Percentiles rank a stretch among this genome's conserved stretches.
These are phyloP conservation scores for Hippoglossus stenolepis DNA, from an alignment of 2,113 vertebrate genomes.

Conservation along the genomic window DNA sequence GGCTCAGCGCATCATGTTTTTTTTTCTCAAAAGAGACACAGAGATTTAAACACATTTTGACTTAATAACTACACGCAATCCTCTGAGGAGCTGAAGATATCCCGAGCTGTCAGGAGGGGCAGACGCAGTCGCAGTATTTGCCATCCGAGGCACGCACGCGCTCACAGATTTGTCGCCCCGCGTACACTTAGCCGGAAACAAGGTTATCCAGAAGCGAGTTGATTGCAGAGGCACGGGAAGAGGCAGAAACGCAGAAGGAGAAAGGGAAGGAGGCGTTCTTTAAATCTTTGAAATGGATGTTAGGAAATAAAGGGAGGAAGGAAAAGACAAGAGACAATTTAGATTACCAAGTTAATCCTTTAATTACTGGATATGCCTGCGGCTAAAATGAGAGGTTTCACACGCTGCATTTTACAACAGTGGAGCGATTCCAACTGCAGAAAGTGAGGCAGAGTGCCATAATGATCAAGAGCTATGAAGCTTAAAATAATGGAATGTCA, in stretches of 20 bases:
- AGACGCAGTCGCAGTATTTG: conserved; percentile 49
- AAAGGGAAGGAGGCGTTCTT: conserved; percentile 43
- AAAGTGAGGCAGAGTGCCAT: conserved; percentile 52
- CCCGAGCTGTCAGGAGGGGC: conserved; percentile 52
- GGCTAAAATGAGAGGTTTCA: conserved; percentile 72
- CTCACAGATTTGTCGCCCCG: conserved; percentile 68
- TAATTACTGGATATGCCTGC: conserved; percentile 79
- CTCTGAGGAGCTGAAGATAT: conserved; percentile 58
- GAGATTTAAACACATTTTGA: conserved; percentile 69
- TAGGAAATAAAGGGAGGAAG: conserved; percentile 61
- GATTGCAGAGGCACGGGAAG: conserved; percentile 62
- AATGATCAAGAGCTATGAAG: conserved; percentile 54
- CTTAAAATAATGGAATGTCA: conserved; percentile 49
- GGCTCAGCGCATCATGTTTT: conserved; percentile 25
- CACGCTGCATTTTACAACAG: conserved; percentile 62
- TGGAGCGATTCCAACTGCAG: conserved; percentile 51
- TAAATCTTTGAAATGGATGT: conserved; percentile 72
- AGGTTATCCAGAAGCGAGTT: conserved; percentile 74
- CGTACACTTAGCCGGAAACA: conserved; percentile 64
- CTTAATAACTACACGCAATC: conserved; percentile 64
- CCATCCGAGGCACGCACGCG: conserved; percentile 58
- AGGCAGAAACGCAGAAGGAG: conserved; percentile 25
- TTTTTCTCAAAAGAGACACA: conserved; percentile 46
- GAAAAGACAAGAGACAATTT: conserved; percentile 78
- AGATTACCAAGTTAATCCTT: conserved; percentile 84